Conservation (phyloP, 2,888 invertebrate genomes). For the Lypha dubia region DNA sequence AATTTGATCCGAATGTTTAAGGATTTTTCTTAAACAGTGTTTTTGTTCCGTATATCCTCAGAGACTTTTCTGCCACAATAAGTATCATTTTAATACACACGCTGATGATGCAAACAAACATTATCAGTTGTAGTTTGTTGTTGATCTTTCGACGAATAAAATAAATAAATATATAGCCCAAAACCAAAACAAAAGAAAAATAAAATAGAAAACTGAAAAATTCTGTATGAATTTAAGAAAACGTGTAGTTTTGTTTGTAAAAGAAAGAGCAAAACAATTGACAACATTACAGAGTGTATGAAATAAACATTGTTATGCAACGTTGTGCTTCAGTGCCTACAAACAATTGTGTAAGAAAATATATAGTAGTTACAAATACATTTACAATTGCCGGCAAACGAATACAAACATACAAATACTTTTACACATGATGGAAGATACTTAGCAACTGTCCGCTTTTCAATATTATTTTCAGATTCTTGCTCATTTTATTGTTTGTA, state of each 20-base stretch:
- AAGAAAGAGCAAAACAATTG: not conserved
- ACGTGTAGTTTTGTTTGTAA: constrained; percentile 14
- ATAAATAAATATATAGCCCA: constrained; percentile 49
- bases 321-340: constrained; percentile 79
- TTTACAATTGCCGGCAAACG: constrained; percentile 9
- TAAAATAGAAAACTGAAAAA: not conserved
- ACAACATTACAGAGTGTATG: constrained; percentile 58
- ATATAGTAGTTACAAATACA: constrained; percentile 74
- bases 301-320: constrained; percentile 70
- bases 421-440: constrained; percentile 69
- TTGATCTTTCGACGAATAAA: constrained; percentile 54
- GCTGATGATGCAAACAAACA: constrained; percentile 62
- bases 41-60: constrained; percentile 4
- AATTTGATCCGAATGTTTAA: too few species aligned
- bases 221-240: constrained; percentile 39
- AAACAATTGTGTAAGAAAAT: constrained; percentile 79
- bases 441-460: constrained; percentile 78
- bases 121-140: constrained; percentile 61
- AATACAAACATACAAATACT: constrained; percentile 22
- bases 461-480: constrained; percentile 69
- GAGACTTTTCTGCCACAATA: constrained; percentile 46
- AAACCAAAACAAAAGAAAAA: constrained; percentile 26
- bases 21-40: not conserved
- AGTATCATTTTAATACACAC: constrained; percentile 64
- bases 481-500: constrained; percentile 58